These are phyloP conservation scores for Rattus norvegicus DNA, from an alignment of 2,113 vertebrate genomes.

Conservation along the genomic window GRCr8 NC_086021.1:77496501-77497000, in stretches of 20 bases:
- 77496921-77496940: neutral
- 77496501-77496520: neutral
- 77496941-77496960: too few species aligned
- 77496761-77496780: neutral
- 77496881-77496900: neutral
- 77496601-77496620: neutral
- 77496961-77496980: too few species aligned
- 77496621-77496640: constrained; percentile 1
- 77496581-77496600: neutral
- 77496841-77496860: neutral
- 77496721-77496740: neutral
- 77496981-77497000: neutral
- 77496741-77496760: neutral
- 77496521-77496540: neutral
- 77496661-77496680: constrained; percentile 35
- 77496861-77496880: constrained; percentile 6
- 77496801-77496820: accelerated
- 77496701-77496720: neutral
- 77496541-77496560: neutral
- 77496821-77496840: neutral
- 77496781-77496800: neutral
- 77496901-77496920: constrained; percentile 33
- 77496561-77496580: neutral
- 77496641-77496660: neutral
- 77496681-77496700: neutral